phyloP scores from a whole-genome alignment of 2,888 invertebrate species.

The Diloba caeruleocephala region DNA sequence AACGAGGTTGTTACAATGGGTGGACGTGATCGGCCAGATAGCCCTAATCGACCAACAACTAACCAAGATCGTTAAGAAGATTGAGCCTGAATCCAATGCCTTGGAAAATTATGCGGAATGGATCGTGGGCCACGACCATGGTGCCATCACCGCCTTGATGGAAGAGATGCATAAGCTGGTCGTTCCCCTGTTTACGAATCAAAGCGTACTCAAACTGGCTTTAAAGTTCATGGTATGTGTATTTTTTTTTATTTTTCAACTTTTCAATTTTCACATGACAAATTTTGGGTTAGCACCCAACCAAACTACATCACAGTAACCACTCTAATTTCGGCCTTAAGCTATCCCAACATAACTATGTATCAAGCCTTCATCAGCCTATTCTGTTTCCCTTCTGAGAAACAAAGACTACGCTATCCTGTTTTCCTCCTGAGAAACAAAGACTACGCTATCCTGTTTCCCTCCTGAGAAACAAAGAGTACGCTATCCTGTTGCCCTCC shows the following conservation, averaged over 20 bases:
- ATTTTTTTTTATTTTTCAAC: background rate
- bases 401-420: too few relatives aligned
- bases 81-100: slow-evolving; percentile 7
- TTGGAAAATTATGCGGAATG: slow-evolving; percentile 36
- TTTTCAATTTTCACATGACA: too few relatives aligned
- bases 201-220: slow-evolving; percentile 35
- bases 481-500: too few relatives aligned
- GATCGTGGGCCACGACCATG: slow-evolving; percentile 44
- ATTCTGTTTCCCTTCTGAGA: too few relatives aligned
- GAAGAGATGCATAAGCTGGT: slow-evolving; percentile 40
- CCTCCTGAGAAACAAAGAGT: too few relatives aligned
- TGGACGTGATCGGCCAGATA: slow-evolving; percentile 34
- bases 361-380: too few relatives aligned
- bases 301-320: too few relatives aligned
- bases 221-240: slow-evolving; percentile 28
- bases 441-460: too few relatives aligned
- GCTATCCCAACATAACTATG: too few relatives aligned
- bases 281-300: too few relatives aligned
- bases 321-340: too few relatives aligned
- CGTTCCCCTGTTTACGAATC: slow-evolving; percentile 37
- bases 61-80: slow-evolving; percentile 11
- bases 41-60: slow-evolving; percentile 33
- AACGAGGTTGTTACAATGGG: slow-evolving; percentile 44
- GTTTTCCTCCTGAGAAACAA: too few relatives aligned
- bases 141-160: slow-evolving; percentile 29